Base-by-base conservation (phyloP, 2,888 invertebrate species). In the Epinotia demarniana region DNA sequence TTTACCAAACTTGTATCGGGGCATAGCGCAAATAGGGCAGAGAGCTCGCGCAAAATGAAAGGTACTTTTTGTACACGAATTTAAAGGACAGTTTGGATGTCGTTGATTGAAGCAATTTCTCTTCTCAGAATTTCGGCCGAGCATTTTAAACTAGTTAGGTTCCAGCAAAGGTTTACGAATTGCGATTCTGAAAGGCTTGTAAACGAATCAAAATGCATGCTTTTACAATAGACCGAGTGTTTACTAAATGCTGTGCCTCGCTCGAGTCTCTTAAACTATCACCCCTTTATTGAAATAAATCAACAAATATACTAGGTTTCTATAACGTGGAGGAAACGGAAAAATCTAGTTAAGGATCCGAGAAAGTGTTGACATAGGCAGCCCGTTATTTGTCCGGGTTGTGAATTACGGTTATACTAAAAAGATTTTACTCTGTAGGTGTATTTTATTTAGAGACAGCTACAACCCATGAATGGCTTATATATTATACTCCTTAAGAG, bases 1-100 rank as follows among this genome's bases (percentile, higher is more conserved):
- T 77, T 77, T 77, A 64, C 75, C 73, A 23, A 27, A 58, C 68
- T 74, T 72, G 62, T 62, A 73, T 72, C 57, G 63, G 63, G 49
- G 46, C 18, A 76, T 53, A 43, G 57, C 66, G 18, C 39, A 69
- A 75, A 62, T 23, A 67, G 55, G 58, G 73, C 64, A 68, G 39
- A 57, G 53, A 58, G 23, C 33, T 11, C 27, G 43, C 12, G n/a
- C 9, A 27, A 49, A 61, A n/a, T 16, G 49, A 18, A 57, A 58
- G 18, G n/a, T 46, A n/a, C 46, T 69, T 46, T 69, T 69, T 23
- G 23, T n/a, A 46, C 58, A 16, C 19, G 60, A 69, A 69, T 72
- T 72, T 72, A 53, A 39, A 67, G 61, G n/a, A 33, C 19, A 19
- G 46, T 19, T 39, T 27, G 63, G 43, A 64, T 13, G 60, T 61